phyloP scores from a whole-genome alignment of 92 coral and sea anemone species.

The Parazoanthus atlanticus region DNA sequence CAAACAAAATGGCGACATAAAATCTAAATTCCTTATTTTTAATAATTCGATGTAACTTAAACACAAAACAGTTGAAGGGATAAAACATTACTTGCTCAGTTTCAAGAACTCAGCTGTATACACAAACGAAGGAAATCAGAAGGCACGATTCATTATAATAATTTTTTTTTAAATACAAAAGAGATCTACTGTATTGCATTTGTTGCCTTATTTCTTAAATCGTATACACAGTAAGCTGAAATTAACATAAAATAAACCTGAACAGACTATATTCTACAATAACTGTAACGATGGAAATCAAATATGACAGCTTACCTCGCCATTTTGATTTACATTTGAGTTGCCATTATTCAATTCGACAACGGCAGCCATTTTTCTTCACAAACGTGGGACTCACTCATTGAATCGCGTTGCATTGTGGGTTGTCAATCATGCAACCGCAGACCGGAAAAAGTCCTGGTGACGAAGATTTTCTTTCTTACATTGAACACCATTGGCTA shows the following conservation, averaged over 20 bases:
- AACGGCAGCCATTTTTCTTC: constrained; percentile 36
- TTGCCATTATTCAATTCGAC: constrained; percentile 26
- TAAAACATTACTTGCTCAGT: background rate
- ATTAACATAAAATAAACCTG: background rate
- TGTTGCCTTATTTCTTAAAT: background rate
- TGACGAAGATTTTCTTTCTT: constrained; percentile 2
- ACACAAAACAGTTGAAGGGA: background rate
- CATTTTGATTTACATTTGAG: constrained; percentile 45
- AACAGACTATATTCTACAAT: background rate
- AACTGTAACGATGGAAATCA: background rate
- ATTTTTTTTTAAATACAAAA: too few species aligned
- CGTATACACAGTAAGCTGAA: background rate
- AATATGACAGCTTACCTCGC: constrained; percentile 19
- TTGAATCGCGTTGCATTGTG: constrained; percentile 16
- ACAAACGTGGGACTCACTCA: constrained; percentile 20
- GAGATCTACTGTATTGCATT: too few species aligned
- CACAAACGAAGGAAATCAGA: background rate
- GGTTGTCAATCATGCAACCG: constrained; percentile 29
- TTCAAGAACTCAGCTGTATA: background rate
- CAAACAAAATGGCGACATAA: background rate
- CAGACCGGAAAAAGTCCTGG: constrained; percentile 9
- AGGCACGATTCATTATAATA: background rate
- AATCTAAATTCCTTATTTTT: background rate
- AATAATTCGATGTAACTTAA: too few species aligned
- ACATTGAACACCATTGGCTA: constrained; percentile 40